A percentile compares a stretch with the other conserved stretches of the same genome.
These are phyloP conservation scores for Graptemys geographica DNA, from an alignment of 2,797 vertebrate species.

Conservation along the genomic window DNA sequence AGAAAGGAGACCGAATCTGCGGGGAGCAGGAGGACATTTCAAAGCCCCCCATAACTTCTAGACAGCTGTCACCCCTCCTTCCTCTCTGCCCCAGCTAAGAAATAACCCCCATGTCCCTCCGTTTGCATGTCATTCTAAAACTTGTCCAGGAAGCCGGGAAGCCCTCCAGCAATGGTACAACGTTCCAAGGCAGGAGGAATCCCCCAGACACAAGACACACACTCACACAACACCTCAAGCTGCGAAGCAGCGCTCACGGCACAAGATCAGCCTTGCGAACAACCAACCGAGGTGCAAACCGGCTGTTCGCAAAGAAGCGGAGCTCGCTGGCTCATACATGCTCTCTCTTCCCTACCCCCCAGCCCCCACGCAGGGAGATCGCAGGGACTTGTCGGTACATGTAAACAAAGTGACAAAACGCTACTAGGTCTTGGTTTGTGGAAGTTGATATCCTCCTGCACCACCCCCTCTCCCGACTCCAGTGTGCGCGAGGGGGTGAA, in stretches of 20 bases:
- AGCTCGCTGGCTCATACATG: not conserved
- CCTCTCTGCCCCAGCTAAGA: not conserved
- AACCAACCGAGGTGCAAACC: not conserved
- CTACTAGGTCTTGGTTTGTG: not conserved
- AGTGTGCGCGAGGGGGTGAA: too few species aligned
- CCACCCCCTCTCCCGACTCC: not conserved
- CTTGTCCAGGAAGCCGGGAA: not conserved
- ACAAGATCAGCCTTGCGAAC: not conserved
- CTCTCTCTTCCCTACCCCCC: not conserved
- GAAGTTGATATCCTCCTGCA: not conserved
- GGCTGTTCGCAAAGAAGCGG: not conserved
- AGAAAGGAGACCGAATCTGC: not conserved
- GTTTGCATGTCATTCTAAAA: too few species aligned
- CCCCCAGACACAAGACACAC: not conserved
- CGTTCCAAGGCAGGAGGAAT: not conserved
- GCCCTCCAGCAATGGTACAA: not conserved
- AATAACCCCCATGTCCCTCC: not conserved
- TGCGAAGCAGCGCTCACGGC: not conserved
- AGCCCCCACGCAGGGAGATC: not conserved
- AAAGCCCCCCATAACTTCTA: too few species aligned
- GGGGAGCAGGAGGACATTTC: not conserved
- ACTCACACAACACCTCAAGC: not conserved
- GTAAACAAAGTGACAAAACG: not conserved
- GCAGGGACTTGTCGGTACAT: not conserved
- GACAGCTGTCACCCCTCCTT: not conserved